phyloP scores from a whole-genome alignment of 37 sponge, comb jelly and placozoan species.

The Chondrilla cf. caribensis region DNA sequence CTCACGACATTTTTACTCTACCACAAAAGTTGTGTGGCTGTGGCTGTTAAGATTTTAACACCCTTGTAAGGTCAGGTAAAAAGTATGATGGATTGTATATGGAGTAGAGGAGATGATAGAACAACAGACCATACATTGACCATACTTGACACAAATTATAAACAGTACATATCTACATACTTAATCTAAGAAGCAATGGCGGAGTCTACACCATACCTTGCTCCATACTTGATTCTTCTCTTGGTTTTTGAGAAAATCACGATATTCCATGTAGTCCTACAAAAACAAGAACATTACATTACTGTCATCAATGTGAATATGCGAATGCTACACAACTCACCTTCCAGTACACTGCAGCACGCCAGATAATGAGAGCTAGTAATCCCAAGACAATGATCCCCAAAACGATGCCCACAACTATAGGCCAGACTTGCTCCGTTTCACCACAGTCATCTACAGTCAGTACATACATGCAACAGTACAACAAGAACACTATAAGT shows the following conservation, averaged over 20 bases:
- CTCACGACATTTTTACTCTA: too few relatives aligned
- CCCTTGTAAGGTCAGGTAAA: too few relatives aligned
- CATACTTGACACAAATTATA: too few relatives aligned
- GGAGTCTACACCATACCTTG: constrained; percentile 3
- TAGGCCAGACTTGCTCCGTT: constrained; percentile 7
- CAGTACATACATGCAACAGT: too few relatives aligned
- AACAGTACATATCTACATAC: too few relatives aligned
- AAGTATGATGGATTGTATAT: too few relatives aligned
- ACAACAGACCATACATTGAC: too few relatives aligned
- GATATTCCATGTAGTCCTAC: constrained; percentile 11
- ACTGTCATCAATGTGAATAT: not conserved
- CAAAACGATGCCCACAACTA: not conserved
- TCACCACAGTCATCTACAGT: constrained; percentile 1
- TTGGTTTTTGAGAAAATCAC: not conserved
- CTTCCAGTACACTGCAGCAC: constrained; percentile 12
- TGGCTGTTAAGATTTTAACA: too few relatives aligned
- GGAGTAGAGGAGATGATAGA: too few relatives aligned
- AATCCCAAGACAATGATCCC: constrained; percentile 1
- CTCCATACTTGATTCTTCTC: constrained; percentile 6
- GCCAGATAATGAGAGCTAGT: constrained; percentile 1
- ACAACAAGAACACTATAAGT: too few relatives aligned
- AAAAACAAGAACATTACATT: not conserved
- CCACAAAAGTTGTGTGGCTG: too few relatives aligned
- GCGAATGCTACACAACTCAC: not conserved
- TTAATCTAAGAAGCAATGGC: too few relatives aligned